Conservation (phyloP, 2,797 vertebrate genomes). For the Cetoscarus ocellatus region DNA sequence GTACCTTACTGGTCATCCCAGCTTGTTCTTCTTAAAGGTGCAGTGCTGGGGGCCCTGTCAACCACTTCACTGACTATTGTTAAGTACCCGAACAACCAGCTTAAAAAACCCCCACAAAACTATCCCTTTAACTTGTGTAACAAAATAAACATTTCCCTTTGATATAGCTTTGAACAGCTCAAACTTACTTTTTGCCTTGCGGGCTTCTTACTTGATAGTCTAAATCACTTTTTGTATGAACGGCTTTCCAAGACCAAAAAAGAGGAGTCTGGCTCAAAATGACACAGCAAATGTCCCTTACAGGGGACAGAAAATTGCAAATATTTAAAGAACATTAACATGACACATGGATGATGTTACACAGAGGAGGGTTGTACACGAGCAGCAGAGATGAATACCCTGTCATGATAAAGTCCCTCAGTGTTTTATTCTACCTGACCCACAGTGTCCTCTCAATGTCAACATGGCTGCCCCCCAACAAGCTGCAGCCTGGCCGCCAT, state of each 20-base stretch:
- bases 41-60: too few relatives aligned
- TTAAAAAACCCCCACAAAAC: constrained; percentile 48
- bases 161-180: too few relatives aligned
- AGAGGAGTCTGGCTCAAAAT: constrained; percentile 9
- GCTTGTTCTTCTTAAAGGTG: too few relatives aligned
- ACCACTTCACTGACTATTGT: too few relatives aligned
- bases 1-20: too few relatives aligned
- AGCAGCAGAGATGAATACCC: constrained; percentile 18
- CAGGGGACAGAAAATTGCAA: constrained; percentile 35
- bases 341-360: constrained; percentile 15
- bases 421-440: constrained; percentile 50
- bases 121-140: constrained; percentile 6
- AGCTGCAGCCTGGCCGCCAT: constrained; percentile 70
- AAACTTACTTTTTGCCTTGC: constrained; percentile 51
- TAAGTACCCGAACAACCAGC: too few relatives aligned
- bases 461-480: constrained; percentile 72
- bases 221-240: constrained; percentile 55
- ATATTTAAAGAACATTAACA: constrained; percentile 30
- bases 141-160: too few relatives aligned
- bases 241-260: constrained; percentile 39
- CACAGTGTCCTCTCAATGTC: constrained; percentile 78
- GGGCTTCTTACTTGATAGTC: constrained; percentile 42
- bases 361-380: constrained; percentile 12
- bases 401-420: constrained; percentile 15
- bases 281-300: constrained; percentile 41